Evolutionary conservation across 2,797 vertebrate species (phyloP).

Genomic region (Brachyalestes nurse): DNA sequence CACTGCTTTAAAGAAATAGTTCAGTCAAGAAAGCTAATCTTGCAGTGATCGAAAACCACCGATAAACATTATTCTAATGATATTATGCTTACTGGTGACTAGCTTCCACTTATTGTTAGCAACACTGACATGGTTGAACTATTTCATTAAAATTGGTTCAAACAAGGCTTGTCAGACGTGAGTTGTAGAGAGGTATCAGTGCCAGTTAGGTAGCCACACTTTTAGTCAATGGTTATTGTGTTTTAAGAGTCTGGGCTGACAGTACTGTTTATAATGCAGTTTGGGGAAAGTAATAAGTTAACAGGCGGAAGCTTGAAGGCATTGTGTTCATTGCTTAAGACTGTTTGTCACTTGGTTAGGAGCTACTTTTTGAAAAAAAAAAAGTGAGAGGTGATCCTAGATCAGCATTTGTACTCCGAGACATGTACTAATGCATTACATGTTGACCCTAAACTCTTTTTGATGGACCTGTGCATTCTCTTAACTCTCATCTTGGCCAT

Average conservation of each 20-base stretch:
- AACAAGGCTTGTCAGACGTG: not conserved
- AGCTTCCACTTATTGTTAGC: no score
- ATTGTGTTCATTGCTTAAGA: not conserved
- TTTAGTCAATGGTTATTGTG: constrained; percentile 15
- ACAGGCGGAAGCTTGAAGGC: not conserved
- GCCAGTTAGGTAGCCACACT: not conserved
- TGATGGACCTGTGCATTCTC: not conserved
- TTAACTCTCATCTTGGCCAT: not conserved
- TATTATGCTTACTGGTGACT: no score
- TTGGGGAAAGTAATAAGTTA: not conserved
- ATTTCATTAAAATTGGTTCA: not conserved
- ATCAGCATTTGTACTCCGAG: not conserved
- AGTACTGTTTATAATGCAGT: not conserved
- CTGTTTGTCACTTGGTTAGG: not conserved
- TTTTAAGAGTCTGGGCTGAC: not conserved
- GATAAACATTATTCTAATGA: no score
- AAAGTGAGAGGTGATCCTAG: not conserved
- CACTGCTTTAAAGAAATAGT: not conserved
- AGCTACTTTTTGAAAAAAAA: constrained; percentile 26
- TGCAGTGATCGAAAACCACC: no score
- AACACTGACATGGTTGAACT: no score
- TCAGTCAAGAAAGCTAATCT: no score
- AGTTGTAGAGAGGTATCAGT: no score
- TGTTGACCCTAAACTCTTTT: not conserved
- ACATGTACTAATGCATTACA: not conserved